Conservation (phyloP, 2,113 vertebrate species). For the Strigops habroptila region DNA sequence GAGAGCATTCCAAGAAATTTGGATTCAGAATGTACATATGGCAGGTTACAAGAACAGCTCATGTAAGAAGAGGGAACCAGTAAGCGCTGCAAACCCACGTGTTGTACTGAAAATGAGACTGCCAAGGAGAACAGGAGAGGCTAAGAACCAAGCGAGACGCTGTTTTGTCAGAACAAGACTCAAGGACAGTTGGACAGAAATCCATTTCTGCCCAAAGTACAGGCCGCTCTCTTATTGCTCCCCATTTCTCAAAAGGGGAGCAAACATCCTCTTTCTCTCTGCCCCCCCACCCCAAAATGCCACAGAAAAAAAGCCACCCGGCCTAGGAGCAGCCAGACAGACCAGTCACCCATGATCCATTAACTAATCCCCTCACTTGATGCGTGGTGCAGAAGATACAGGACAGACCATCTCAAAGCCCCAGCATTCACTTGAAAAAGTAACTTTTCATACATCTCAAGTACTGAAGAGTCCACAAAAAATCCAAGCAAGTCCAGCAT, state of each 20-base stretch:
- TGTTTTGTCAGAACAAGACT: neutral
- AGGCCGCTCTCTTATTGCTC: neutral
- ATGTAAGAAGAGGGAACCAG: neutral
- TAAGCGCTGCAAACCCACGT: accelerated
- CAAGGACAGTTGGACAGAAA: neutral
- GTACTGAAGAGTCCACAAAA: neutral
- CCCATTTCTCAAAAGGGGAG: neutral
- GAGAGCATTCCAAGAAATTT: neutral
- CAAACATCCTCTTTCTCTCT: neutral
- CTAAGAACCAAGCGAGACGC: neutral
- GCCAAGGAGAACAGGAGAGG: neutral
- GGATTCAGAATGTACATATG: neutral
- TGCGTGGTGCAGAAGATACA: accelerated
- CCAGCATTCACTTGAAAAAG: neutral
- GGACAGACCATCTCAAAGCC: neutral
- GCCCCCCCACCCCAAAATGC: accelerated
- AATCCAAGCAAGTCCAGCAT: neutral
- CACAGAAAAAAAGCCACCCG: neutral
- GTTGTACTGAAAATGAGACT: neutral
- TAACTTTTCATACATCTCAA: neutral
- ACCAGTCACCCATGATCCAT: neutral
- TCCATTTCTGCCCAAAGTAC: neutral
- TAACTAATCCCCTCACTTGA: neutral
- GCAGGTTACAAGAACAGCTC: neutral
- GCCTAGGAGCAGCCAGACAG: neutral